Evolutionary conservation across 2,797 vertebrate species (phyloP), one percentile per base, ranked within the genome.

Genomic region (Coregonus sp.): DNA sequence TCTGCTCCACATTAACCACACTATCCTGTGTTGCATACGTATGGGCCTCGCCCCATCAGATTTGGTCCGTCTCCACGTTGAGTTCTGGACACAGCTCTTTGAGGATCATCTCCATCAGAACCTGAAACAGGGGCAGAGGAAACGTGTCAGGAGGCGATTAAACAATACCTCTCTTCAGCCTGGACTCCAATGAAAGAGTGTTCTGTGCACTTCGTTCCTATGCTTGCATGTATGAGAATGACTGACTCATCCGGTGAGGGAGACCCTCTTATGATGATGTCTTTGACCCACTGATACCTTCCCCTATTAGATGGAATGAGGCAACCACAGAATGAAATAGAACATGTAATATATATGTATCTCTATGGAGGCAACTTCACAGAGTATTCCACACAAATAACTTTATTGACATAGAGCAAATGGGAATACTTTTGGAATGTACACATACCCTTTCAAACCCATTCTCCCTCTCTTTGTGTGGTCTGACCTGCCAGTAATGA

Each of bases 91-190:
- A 99, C 80, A 99, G 87, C 87, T 99, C 98, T 84, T 92, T 95
- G 51, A 99, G 94, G 88, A 98, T 91, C 95, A 98, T 94, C 93
- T 99, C 98, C 94, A 99, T 92, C 90, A 99, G 89, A 59, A 98
- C 95, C 98, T 99, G 33, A 83, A 69, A 66, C 80, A 80, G 70
- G 40, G 40, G 81, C 12, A 35, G 51, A 31, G 2, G 0, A 29
- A 25, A 47, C 31, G 11, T 12, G 35, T 56, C 4, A 61, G 15
- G 15, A 9, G 40, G 4, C 52, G 33, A 63, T 4, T 18, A 14
- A 20, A 29, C 59, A 20, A 20, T 25, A 61, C 20, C 12, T 25
- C n/a, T 9, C n/a, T 59, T 59, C 18, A 59, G 56, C n/a, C 9
- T 47, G 40, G 40, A 47, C 40, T 47, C 40, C 12, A 47, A 9